Evolutionary conservation across 2,113 vertebrate genomes (phyloP).

Genomic region (Tetrao urogallus): DNA sequence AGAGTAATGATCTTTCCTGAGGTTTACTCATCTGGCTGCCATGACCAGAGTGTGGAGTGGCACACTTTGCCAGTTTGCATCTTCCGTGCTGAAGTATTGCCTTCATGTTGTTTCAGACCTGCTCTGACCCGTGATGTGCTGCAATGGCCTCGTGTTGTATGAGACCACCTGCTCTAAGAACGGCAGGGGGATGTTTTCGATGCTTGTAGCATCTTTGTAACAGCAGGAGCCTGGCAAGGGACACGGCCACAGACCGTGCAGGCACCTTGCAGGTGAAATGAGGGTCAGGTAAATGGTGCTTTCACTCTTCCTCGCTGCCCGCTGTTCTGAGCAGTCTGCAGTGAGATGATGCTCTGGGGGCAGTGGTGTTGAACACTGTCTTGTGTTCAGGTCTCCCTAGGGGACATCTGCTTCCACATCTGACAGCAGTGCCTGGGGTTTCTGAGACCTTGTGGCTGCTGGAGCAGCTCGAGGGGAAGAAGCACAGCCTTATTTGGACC

Average conservation of each 20-base stretch:
- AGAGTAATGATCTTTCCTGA: background rate
- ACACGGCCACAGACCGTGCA: background rate
- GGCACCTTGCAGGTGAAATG: background rate
- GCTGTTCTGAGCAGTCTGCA: background rate
- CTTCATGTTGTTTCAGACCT: background rate
- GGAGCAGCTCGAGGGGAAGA: background rate
- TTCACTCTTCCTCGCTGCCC: background rate
- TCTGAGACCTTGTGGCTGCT: background rate
- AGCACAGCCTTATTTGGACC: background rate
- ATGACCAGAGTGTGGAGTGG: accelerated
- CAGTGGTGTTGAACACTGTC: accelerated
- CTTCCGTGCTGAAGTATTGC: background rate
- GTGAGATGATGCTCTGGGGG: background rate
- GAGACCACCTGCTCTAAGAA: background rate
- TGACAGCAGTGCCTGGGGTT: background rate
- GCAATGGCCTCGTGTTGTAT: accelerated
- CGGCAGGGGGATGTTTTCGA: accelerated
- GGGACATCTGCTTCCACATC: background rate
- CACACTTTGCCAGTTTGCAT: background rate
- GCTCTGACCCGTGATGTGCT: background rate
- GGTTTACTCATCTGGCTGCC: background rate
- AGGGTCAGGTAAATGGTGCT: background rate
- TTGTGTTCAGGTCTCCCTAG: background rate
- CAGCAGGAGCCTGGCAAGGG: background rate
- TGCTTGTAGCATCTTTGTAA: background rate